Conservation (phyloP, 2,113 vertebrate species). For the Ia io region DNA sequence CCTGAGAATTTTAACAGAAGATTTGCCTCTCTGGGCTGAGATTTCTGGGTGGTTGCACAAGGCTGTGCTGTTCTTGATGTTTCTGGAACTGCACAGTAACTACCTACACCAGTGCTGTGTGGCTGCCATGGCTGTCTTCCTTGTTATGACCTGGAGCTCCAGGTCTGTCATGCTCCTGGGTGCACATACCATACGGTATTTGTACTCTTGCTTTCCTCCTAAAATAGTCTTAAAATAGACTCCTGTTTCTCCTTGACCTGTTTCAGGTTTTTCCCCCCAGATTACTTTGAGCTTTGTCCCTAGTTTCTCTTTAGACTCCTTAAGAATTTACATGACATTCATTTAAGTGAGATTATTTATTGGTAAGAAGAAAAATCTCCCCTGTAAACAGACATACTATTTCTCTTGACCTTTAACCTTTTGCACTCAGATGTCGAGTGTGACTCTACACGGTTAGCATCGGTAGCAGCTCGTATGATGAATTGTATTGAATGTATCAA, state of each 20-base stretch:
- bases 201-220: neutral
- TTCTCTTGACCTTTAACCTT: constrained; percentile 52
- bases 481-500: no score
- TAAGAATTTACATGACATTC: neutral
- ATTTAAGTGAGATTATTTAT: constrained; percentile 6
- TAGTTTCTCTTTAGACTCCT: constrained; percentile 1
- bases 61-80: neutral
- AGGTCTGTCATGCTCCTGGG: rapidly evolving
- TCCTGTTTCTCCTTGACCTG: neutral
- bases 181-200: no score
- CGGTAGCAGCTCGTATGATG: no score
- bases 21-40: neutral
- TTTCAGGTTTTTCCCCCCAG: neutral
- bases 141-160: neutral
- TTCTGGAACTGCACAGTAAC: neutral
- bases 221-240: neutral
- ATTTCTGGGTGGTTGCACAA: neutral
- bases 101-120: neutral
- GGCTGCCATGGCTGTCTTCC: neutral
- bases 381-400: neutral
- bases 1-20: neutral
- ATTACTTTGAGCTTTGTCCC: neutral
- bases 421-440: no score
- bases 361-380: neutral
- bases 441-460: no score